phyloP scores from a whole-genome alignment of 2,797 vertebrate genomes.

The Manis javanica region DNA sequence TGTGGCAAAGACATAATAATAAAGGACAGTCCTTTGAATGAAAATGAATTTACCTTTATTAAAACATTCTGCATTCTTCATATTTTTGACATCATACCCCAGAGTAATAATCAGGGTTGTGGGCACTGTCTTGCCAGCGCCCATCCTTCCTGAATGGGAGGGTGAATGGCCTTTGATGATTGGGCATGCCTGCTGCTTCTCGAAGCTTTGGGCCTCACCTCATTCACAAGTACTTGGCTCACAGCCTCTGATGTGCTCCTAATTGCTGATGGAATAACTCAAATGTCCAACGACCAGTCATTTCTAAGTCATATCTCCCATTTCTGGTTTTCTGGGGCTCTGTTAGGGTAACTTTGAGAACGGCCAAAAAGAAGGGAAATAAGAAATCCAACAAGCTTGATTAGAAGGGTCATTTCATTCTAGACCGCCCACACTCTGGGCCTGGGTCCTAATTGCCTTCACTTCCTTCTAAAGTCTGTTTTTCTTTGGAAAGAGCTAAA shows the following conservation, averaged over 20 bases:
- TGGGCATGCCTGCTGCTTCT: not conserved
- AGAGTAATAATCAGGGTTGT: not conserved
- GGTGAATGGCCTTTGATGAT: not conserved
- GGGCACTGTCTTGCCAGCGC: not conserved
- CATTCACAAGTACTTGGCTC: not conserved
- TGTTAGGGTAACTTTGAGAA: not conserved
- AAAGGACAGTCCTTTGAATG: not conserved
- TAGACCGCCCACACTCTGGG: not conserved
- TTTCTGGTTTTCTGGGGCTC: not conserved
- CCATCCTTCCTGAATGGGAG: not conserved
- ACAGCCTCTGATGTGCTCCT: not conserved
- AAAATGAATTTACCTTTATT: not conserved
- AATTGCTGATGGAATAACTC: not conserved
- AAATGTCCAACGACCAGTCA: not conserved
- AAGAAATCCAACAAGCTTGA: not conserved
- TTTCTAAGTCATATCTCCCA: not conserved
- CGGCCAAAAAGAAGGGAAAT: not conserved
- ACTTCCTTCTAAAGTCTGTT: not conserved
- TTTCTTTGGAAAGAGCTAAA: conserved; percentile 45
- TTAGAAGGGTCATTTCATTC: not conserved
- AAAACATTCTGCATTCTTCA: not conserved
- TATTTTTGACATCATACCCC: not conserved
- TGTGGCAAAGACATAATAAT: not conserved
- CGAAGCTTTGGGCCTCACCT: not conserved
- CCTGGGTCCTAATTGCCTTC: not conserved